phyloP scores from a whole-genome alignment of 2,113 vertebrate species.

The Lipophrys pholis region DNA sequence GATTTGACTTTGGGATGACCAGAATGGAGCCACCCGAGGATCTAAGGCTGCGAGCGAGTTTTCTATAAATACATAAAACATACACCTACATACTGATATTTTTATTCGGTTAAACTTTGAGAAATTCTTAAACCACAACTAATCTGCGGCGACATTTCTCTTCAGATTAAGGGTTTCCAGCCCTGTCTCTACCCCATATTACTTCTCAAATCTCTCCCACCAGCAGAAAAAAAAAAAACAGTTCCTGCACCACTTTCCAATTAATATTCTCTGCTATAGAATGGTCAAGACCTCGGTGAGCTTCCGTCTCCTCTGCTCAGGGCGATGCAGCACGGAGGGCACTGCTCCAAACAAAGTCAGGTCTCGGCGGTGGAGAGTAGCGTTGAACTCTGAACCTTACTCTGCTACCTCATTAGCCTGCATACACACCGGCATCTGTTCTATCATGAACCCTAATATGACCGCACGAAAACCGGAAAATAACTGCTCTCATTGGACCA shows the following conservation, averaged over 20 bases:
- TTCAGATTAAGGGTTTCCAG: no score
- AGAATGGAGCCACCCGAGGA: no score
- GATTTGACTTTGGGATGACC: no score
- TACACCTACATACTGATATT: no score
- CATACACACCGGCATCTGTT: conserved; percentile 69
- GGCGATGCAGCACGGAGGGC: conserved; percentile 48
- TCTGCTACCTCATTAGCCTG: conserved; percentile 77
- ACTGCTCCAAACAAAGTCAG: conserved; percentile 64
- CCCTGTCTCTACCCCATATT: background rate
- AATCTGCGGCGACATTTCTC: no score
- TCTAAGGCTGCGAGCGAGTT: no score
- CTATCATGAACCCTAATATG: conserved; percentile 62
- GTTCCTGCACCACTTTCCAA: conserved; percentile 52
- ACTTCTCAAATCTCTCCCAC: conserved; percentile 25
- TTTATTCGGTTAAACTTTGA: no score
- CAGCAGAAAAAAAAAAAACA: background rate
- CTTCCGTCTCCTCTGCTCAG: conserved; percentile 59
- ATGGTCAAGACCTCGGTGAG: conserved; percentile 56
- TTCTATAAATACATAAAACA: no score
- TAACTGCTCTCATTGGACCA: conserved; percentile 35
- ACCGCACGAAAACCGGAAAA: conserved; percentile 44
- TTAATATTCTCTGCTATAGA: conserved; percentile 67
- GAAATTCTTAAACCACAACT: no score
- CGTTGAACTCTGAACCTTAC: conserved; percentile 61
- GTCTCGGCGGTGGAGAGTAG: conserved; percentile 59